Evolutionary conservation across 2,888 invertebrate genomes (phyloP).

Genomic region (Adela reaumurella): DNA sequence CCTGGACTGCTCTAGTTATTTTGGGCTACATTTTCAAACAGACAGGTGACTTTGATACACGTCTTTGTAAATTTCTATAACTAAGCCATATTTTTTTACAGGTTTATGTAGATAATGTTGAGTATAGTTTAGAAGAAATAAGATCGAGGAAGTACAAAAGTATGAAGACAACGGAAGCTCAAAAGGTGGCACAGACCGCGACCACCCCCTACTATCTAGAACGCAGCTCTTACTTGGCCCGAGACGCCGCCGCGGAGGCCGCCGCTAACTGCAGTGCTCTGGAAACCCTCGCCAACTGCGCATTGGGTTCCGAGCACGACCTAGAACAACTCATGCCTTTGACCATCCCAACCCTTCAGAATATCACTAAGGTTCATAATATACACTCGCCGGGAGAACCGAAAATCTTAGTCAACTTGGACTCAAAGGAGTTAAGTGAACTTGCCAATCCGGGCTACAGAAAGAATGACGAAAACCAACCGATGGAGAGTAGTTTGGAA

Average conservation of each 20-base stretch:
- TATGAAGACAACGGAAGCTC: slow-evolving; percentile 27
- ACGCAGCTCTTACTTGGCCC: slow-evolving; percentile 2
- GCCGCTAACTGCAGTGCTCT: slow-evolving; percentile 46
- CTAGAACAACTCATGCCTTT: slow-evolving; percentile 37
- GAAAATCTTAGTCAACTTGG: slow-evolving; percentile 43
- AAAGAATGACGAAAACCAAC: slow-evolving; percentile 28
- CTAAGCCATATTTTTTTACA: no score
- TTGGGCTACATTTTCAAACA: no score
- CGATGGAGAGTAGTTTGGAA: slow-evolving; percentile 21
- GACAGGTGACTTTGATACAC: no score
- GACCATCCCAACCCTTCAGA: slow-evolving; percentile 40
- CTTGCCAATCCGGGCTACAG: slow-evolving; percentile 20
- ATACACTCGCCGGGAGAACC: slow-evolving; percentile 51
- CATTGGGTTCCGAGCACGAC: slow-evolving; percentile 43
- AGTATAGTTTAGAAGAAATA: slow-evolving; percentile 77
- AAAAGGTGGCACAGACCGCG: slow-evolving; percentile 1
- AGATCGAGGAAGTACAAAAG: slow-evolving; percentile 56
- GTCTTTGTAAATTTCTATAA: no score
- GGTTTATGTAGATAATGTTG: slow-evolving; percentile 55
- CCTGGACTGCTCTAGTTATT: background rate
- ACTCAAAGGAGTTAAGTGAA: slow-evolving; percentile 47
- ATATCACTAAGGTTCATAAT: slow-evolving; percentile 43
- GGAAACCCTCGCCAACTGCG: slow-evolving; percentile 48
- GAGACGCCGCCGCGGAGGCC: slow-evolving; percentile 26
- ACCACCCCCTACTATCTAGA: background rate